These are phyloP conservation scores for Haliaeetus albicilla DNA, from an alignment of 2,797 vertebrate species.

Conservation along the genomic window DNA sequence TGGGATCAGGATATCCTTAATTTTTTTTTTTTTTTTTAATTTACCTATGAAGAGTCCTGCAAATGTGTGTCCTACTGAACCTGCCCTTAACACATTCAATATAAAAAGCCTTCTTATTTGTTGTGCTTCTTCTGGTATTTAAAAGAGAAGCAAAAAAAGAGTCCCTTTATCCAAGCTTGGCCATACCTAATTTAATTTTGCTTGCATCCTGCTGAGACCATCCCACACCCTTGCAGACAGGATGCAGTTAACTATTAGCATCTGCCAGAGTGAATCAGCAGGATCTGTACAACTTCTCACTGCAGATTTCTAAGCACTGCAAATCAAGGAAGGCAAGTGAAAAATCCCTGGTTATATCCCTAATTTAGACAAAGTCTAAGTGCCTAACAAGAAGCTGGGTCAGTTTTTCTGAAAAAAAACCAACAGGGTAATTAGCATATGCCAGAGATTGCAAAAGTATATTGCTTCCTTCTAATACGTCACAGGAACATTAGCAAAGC, in stretches of 20 bases:
- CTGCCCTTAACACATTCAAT: not conserved
- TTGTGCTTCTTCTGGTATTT: not conserved
- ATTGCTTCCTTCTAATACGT: not conserved
- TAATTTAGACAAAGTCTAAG: not conserved
- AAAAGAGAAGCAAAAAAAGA: not conserved
- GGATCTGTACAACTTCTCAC: conserved; percentile 13
- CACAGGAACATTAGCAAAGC: not conserved
- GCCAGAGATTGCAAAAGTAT: not conserved
- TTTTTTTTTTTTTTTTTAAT: rapidly evolving
- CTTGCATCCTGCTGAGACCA: not conserved
- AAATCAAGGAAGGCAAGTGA: not conserved
- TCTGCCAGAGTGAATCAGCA: conserved; percentile 55
- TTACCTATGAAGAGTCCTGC: not conserved
- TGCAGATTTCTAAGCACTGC: conserved; percentile 20
- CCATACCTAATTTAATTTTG: not conserved
- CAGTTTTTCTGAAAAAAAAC: not conserved
- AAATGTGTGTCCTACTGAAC: not conserved
- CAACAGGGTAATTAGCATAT: not conserved
- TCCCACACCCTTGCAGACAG: not conserved
- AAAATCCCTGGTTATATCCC: not conserved
- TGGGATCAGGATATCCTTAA: not conserved
- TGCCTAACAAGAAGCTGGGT: not conserved
- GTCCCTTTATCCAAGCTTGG: not conserved
- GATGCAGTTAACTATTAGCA: conserved; percentile 26
- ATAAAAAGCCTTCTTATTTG: not conserved